These are phyloP conservation scores for Heliconius cydno DNA, from an alignment of 2,888 invertebrate species.

Conservation along the genomic window DNA sequence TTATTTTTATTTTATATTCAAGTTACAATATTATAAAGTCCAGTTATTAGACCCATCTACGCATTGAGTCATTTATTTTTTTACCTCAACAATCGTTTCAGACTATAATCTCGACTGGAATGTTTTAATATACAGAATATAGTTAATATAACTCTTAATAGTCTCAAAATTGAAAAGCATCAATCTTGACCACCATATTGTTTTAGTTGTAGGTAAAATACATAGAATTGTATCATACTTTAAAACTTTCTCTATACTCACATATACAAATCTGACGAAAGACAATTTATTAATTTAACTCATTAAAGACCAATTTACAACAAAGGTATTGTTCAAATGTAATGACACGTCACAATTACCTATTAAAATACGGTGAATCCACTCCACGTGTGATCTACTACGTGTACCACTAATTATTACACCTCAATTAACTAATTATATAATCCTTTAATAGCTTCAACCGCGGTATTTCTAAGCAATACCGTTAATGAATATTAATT, in stretches of 20 bases:
- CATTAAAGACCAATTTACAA: slow-evolving; percentile 8
- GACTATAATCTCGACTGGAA: not conserved
- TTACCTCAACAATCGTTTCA: not conserved
- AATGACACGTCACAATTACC: slow-evolving; percentile 17
- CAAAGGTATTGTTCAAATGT: slow-evolving; percentile 12
- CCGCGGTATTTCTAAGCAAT: slow-evolving; percentile 7
- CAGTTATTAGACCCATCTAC: not conserved
- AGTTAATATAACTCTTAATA: not conserved
- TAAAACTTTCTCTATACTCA: not conserved
- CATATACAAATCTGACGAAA: not conserved
- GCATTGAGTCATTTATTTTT: not conserved
- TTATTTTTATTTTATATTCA: not conserved
- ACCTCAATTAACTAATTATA: slow-evolving; percentile 32
- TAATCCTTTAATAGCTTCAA: slow-evolving; percentile 23
- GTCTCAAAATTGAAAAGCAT: too few relatives aligned
- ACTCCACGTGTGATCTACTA: slow-evolving; percentile 13
- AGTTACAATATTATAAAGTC: not conserved
- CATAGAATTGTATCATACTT: not conserved
- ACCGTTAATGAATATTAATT: slow-evolving; percentile 3
- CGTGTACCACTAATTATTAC: slow-evolving; percentile 27
- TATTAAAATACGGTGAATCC: slow-evolving; percentile 5
- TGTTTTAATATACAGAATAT: not conserved
- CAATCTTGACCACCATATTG: too few relatives aligned
- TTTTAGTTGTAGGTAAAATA: too few relatives aligned
- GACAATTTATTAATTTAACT: not conserved